phyloP scores from a whole-genome alignment of 92 coral and sea anemone species.

The Zoanthus solanderi region DNA sequence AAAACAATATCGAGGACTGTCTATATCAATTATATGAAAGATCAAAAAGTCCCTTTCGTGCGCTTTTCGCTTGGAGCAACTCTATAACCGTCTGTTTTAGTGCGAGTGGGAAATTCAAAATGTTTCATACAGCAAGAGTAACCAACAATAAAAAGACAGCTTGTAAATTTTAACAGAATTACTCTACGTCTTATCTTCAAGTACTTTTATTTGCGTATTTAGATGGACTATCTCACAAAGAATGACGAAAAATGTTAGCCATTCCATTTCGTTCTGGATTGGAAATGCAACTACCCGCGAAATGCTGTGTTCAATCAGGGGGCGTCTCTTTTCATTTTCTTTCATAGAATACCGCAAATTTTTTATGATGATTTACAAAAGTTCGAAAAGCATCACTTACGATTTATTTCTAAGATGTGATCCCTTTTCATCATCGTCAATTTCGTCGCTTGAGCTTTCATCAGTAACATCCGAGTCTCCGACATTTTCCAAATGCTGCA shows the following conservation, averaged over 20 bases:
- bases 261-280: constrained; percentile 22
- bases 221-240: background rate
- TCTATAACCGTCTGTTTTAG: constrained; percentile 39
- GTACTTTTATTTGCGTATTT: background rate
- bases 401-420: constrained; percentile 65
- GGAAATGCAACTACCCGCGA: constrained; percentile 37
- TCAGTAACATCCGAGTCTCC: constrained; percentile 98
- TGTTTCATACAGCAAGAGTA: constrained; percentile 37
- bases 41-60: background rate
- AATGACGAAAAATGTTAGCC: constrained; percentile 8
- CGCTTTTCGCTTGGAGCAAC: constrained; percentile 41
- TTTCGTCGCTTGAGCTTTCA: constrained; percentile 97
- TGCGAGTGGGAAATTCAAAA: constrained; percentile 96
- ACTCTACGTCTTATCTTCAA: constrained; percentile 2
- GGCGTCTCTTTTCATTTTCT: constrained; percentile 38
- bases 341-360: background rate
- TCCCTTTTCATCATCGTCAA: constrained; percentile 83
- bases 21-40: background rate
- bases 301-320: constrained; percentile 44
- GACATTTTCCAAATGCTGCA: constrained; percentile 93
- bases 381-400: constrained; percentile 39
- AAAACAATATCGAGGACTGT: background rate
- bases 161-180: background rate
- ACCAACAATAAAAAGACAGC: constrained; percentile 13
- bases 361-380: background rate